Base-by-base conservation (phyloP, 2,113 vertebrate genomes). In the Columba livia region DNA sequence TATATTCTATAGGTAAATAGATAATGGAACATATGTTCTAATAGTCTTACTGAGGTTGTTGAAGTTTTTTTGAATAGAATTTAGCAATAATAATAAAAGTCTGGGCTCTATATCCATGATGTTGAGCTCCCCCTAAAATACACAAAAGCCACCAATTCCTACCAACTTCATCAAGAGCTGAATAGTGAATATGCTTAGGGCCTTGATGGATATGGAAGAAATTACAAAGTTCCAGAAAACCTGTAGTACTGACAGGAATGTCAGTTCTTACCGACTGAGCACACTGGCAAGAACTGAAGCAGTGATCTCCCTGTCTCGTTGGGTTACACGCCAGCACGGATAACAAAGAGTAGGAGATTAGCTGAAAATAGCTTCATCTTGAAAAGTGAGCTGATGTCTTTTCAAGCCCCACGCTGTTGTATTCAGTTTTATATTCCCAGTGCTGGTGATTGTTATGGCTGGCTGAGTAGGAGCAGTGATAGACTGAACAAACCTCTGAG, bases 321-420 rank as follows among this genome's bases (percentile, higher is more conserved):
- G 80, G 62, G 72, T 48, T 57, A 25, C 64, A 54, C 0, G 9
- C 71, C 79, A 80, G 82, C 77, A 86, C 0, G 6, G 84, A 44
- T 10, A 70, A 82, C 84, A 91, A 57, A 89, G 87, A 79, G 73
- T 7, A 50, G 64, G 88, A 70, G 61, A 92, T 91, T 93, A 89
- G 66, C 71, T 94, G 91, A 62, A 91, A 92, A 94, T 34, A 77
- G 23, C 61, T 70, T 64, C 57, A 26, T 87, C 81, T 69, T 91
- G 81, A 75, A 75, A 82, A 94, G 54, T 7, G 71, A 92, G 80
- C 57, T 65, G 80, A 47, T 69, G 53, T 72, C 57, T 85, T 88
- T 79, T 79, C 71, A 82, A 57, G 50, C 23, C 66, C 29, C 32
- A 18, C 58, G 32, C 34, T 9, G 31, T 10, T 72, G 19, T 24